Evolutionary conservation across 2,113 vertebrate species (phyloP).

Genomic region (Syrrhaptes paradoxus): DNA sequence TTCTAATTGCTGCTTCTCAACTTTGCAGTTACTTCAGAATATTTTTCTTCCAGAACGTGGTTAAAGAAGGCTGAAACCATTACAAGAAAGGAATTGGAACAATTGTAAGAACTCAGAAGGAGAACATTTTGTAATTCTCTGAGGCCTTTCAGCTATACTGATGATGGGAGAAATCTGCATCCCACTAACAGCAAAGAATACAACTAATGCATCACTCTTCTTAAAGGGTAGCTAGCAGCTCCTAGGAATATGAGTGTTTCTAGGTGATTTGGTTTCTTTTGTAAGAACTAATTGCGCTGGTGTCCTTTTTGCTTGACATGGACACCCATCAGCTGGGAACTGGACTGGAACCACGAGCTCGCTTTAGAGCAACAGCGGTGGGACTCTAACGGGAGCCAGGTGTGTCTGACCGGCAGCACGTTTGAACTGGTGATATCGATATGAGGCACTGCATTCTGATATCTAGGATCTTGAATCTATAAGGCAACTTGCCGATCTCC

Average conservation of each 20-base stretch:
- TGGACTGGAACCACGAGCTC: not conserved
- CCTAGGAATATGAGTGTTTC: not conserved
- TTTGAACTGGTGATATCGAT: not conserved
- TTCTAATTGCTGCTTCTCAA: not conserved
- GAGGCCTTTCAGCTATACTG: not conserved
- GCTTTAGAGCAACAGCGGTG: not conserved
- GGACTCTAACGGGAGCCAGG: not conserved
- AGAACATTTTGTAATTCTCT: not conserved
- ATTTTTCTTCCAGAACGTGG: not conserved
- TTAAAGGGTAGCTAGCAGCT: not conserved
- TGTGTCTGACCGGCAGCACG: not conserved
- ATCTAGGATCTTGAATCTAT: not conserved
- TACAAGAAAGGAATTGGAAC: not conserved
- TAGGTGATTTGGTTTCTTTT: not conserved
- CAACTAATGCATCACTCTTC: not conserved
- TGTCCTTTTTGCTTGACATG: not conserved
- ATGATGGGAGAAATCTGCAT: not conserved
- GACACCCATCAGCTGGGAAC: not conserved
- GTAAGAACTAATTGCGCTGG: not conserved
- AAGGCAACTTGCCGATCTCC: not conserved
- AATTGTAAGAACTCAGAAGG: not conserved
- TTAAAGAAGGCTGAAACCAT: not conserved
- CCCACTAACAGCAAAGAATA: not conserved
- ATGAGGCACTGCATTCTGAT: not conserved
- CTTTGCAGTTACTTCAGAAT: not conserved